A percentile compares a stretch with the other conserved stretches of the same genome.
These are phyloP conservation scores for Hanleya hanleyi DNA, from an alignment of 2,888 invertebrate genomes.

Conservation along the genomic window DNA sequence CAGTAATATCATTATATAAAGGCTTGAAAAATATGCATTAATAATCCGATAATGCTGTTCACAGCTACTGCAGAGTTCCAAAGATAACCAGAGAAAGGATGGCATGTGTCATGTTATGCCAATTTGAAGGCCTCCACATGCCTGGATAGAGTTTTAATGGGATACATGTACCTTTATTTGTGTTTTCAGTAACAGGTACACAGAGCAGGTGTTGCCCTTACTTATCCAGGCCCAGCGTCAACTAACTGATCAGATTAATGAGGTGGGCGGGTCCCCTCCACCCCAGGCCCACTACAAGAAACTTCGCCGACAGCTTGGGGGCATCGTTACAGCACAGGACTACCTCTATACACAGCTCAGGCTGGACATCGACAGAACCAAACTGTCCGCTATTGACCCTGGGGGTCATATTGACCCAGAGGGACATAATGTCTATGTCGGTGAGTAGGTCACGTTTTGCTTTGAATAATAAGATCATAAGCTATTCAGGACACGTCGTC, in stretches of 20 bases:
- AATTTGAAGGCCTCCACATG: too few species aligned
- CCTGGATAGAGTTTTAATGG: too few species aligned
- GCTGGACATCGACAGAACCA: conserved; percentile 46
- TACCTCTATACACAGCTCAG: conserved; percentile 65
- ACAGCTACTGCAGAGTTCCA: too few species aligned
- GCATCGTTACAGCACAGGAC: conserved; percentile 57
- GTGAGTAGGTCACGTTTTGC: conserved; percentile 41
- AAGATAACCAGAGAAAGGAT: too few species aligned
- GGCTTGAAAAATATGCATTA: too few species aligned
- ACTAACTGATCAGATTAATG: conserved; percentile 52
- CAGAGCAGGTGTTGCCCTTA: conserved; percentile 69
- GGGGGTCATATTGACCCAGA: conserved; percentile 67
- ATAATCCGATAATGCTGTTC: too few species aligned
- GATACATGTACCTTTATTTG: too few species aligned
- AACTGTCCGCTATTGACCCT: conserved; percentile 45
- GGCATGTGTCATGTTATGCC: too few species aligned
- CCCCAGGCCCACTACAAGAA: conserved; percentile 65
- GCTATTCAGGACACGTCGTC: too few species aligned
- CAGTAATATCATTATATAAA: too few species aligned
- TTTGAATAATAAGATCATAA: too few species aligned
- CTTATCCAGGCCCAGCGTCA: conserved; percentile 69
- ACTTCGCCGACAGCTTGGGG: conserved; percentile 52
- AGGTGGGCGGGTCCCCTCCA: conserved; percentile 52
- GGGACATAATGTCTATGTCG: conserved; percentile 62
- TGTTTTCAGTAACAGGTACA: conserved; percentile 71